Evolutionary conservation across 1,140 invertebrate genomes (phyloP).

Genomic region (Macrosteles quadrilineatus): DNA sequence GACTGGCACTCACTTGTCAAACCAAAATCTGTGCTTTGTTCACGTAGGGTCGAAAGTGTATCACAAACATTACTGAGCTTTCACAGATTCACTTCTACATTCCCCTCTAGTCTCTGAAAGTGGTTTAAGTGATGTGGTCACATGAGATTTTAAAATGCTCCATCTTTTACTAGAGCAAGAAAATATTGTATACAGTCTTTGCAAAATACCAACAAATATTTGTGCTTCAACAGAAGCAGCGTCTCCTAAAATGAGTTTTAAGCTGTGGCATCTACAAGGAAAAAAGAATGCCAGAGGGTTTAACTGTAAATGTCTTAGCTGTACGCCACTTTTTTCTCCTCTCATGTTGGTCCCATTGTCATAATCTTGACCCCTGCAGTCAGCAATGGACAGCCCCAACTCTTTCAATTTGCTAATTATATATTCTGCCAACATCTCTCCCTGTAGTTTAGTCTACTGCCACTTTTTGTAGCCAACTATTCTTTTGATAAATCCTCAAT

Average conservation of each 20-base stretch:
- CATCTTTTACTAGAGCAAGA: slow-evolving; percentile 2
- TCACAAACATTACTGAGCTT: background rate
- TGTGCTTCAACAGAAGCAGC: background rate
- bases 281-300: background rate
- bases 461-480: too few relatives aligned
- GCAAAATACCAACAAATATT: background rate
- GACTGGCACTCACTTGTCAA: background rate
- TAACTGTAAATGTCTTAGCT: background rate
- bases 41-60: slow-evolving; percentile 9
- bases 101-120: background rate
- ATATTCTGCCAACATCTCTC: too few relatives aligned
- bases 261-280: background rate
- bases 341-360: too few relatives aligned
- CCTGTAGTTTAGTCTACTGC: too few relatives aligned
- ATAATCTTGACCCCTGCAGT: slow-evolving; percentile 1
- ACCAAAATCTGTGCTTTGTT: background rate
- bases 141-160: slow-evolving; percentile 10
- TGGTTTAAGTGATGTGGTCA: slow-evolving; percentile 2
- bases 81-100: slow-evolving; percentile 11
- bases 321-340: too few relatives aligned
- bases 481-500: too few relatives aligned
- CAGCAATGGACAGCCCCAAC: background rate
- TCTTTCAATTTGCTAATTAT: slow-evolving; percentile 2
- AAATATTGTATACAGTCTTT: slow-evolving; percentile 2
- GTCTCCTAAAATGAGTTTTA: slow-evolving; percentile 1